Conservation (phyloP, 2,797 vertebrate genomes). For the Vespertilio murinus region DNA sequence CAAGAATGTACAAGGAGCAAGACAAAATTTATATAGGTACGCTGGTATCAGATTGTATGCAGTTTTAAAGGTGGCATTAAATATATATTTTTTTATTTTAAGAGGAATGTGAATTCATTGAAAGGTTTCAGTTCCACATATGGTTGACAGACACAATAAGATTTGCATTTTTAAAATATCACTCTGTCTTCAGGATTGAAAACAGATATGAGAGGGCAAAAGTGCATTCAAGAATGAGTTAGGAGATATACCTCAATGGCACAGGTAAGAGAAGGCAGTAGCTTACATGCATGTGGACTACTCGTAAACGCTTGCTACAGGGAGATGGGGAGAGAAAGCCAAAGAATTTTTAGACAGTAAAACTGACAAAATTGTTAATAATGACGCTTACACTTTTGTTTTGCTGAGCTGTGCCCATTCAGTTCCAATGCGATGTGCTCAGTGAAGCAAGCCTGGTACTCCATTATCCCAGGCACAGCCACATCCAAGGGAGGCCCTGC, state of each 20-base stretch:
- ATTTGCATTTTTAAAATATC: conserved; percentile 22
- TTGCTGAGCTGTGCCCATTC: conserved; percentile 31
- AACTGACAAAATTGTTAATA: conserved; percentile 63
- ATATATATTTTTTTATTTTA: neutral
- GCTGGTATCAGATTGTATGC: no score
- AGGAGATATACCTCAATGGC: fast-evolving
- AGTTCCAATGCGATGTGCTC: neutral
- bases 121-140: neutral
- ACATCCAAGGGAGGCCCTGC: neutral
- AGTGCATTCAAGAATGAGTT: neutral
- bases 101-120: neutral
- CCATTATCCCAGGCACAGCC: conserved; percentile 8
- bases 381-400: conserved; percentile 18
- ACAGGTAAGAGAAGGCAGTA: neutral
- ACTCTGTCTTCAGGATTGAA: neutral
- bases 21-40: neutral
- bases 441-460: neutral
- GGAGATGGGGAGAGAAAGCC: neutral
- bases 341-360: conserved; percentile 35
- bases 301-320: neutral
- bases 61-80: neutral
- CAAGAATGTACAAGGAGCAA: neutral
- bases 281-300: neutral
- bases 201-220: conserved; percentile 31
- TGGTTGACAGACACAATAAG: neutral